Base-by-base conservation (phyloP, 2,113 vertebrate genomes). In the Addax nasomaculatus region DNA sequence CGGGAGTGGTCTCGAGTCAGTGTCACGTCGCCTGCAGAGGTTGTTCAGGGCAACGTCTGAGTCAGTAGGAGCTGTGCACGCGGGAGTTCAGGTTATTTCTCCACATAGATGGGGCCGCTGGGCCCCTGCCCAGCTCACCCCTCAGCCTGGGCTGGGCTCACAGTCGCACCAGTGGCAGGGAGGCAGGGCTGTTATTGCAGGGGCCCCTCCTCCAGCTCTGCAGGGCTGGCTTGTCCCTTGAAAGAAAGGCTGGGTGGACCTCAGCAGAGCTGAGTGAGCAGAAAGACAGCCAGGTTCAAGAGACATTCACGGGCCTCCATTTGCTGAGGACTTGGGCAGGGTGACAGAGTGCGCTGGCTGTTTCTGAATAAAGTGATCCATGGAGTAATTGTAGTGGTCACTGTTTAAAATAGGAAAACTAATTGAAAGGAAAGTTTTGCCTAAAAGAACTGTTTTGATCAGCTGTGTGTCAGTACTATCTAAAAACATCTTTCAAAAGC, bases 401-500 rank as follows among this genome's bases (percentile, higher is more conserved):
- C 86, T 89, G 45, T 62, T 88, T 43, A 86, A 92, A 96, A 45
- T 27, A 87, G 25, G 73, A 90, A 93, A 53, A 49, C 55, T 84
- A 76, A 60, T 55, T 79, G 47, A 57, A 89, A 70, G 80, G 47
- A 93, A 96, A 55, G 39, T 10, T 81, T 90, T 58, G 27, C 53
- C 30, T 57, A 33, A 89, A 86, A 87, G 73, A n/a, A 64, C 13
- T 62, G 76, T 95, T 84, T 60, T 39, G 79, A 96, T 88, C 27
- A 60, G n/a, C 8, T 85, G 6, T 90, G 55, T 96, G 4, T 85
- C 27, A 53, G 11, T 55, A 85, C n/a, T 39, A 12, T 58, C 13
- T 70, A 80, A 92, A 95, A 95, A 94, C 30, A 23, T 23, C 78
- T 14, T 80, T 92, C 78, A 85, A 16, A 87, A 89, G 27, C 39